Conservation (phyloP, 2,113 vertebrate genomes). For the Podiceps cristatus region DNA sequence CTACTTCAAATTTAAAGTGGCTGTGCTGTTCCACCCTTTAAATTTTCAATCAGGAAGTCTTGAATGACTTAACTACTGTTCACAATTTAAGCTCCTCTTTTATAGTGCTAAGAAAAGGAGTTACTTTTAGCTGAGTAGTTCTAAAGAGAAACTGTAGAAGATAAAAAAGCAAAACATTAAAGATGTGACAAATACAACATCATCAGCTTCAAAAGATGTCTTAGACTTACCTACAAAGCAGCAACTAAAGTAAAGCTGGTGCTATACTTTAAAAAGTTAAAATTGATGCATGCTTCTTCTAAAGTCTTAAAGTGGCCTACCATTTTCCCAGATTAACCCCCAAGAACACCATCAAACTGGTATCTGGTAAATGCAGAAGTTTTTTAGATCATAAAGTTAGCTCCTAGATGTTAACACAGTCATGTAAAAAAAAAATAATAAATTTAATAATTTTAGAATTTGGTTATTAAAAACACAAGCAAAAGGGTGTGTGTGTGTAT, state of each 20-base stretch:
- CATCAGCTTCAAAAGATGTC: not conserved
- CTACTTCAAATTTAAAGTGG: not conserved
- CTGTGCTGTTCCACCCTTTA: not conserved
- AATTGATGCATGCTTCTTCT: not conserved
- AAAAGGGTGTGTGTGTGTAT: not conserved
- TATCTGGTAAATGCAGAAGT: not conserved
- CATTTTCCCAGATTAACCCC: not conserved
- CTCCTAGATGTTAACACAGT: not conserved
- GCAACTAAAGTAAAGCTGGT: not conserved
- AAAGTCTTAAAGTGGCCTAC: not conserved
- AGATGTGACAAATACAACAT: conserved; percentile 22
- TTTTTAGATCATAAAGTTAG: not conserved
- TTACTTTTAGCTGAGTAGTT: not conserved
- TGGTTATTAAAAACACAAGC: not conserved
- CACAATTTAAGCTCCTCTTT: not conserved
- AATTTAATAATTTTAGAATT: not conserved
- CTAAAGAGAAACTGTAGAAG: conserved; percentile 2
- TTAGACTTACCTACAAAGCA: not conserved
- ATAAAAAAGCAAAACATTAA: not conserved
- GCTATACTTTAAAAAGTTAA: not conserved
- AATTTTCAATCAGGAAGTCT: not conserved
- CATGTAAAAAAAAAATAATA: not conserved
- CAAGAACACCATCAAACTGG: not conserved
- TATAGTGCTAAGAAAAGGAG: not conserved
- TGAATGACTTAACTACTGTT: not conserved